Conservation (phyloP, 2,113 vertebrate species). For the Manacus vitellinus region DNA sequence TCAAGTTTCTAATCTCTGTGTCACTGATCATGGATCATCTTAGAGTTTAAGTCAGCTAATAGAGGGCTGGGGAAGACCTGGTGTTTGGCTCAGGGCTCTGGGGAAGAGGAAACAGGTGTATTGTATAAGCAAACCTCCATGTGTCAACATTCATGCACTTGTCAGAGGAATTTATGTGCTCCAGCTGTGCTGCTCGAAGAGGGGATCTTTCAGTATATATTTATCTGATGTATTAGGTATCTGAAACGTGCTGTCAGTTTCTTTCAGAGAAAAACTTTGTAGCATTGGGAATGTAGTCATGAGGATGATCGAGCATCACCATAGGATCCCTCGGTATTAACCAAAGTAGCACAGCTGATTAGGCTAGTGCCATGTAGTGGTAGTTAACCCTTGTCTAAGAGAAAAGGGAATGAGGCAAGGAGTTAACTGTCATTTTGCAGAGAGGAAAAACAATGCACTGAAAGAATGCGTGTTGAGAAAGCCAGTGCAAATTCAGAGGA, state of each 20-base stretch:
- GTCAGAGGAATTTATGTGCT: constrained; percentile 2
- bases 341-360: not conserved
- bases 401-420: not conserved
- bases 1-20: not conserved
- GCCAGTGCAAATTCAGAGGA: not conserved
- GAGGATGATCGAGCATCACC: not conserved
- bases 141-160: not conserved
- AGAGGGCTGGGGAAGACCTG: not conserved
- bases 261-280: not conserved
- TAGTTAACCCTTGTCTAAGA: not conserved
- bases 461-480: not conserved
- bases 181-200: not conserved
- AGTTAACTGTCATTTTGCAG: not conserved
- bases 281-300: not conserved
- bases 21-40: not conserved
- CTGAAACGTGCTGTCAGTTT: not conserved
- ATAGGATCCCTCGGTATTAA: not conserved
- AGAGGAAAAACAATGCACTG: not conserved
- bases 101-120: constrained; percentile 1
- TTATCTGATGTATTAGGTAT: not conserved
- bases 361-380: not conserved
- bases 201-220: not conserved
- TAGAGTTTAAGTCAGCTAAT: not conserved
- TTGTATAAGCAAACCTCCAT: not conserved
- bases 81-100: not conserved